Percentiles rank a stretch among this genome's conserved stretches.
These are phyloP conservation scores for Rhizomys pruinosus DNA, from an alignment of 2,113 vertebrate genomes.

Conservation along the genomic window DNA sequence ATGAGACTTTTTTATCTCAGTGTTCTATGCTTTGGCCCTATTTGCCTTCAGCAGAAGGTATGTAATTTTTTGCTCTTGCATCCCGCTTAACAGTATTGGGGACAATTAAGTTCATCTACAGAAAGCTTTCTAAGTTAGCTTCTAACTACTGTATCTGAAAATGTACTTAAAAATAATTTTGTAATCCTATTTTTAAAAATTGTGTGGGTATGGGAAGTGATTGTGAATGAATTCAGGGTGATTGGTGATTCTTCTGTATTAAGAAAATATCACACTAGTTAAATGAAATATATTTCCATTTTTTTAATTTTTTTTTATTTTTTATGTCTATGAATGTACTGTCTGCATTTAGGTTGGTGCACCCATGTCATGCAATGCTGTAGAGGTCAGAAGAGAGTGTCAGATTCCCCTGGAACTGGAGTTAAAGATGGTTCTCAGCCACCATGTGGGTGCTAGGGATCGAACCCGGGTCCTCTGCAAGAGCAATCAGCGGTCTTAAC, in stretches of 20 bases:
- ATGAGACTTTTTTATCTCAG: neutral
- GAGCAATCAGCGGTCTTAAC: no score
- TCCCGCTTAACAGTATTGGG: neutral
- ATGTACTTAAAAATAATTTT: constrained; percentile 59
- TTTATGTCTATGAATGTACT: no score
- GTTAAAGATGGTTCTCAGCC: no score
- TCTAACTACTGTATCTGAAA: constrained; percentile 61
- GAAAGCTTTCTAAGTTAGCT: constrained; percentile 41
- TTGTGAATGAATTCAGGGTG: constrained; percentile 70
- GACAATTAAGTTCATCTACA: constrained; percentile 38
- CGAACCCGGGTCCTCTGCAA: no score
- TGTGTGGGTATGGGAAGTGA: constrained; percentile 65
- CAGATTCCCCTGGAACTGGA: no score
- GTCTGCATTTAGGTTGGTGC: no score
- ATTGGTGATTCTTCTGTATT: constrained; percentile 65
- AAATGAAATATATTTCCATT: constrained; percentile 22
- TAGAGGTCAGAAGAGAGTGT: no score
- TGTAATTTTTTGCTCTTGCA: neutral
- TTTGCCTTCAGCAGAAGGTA: neutral
- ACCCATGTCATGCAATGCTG: no score
- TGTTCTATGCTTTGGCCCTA: neutral
- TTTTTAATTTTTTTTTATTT: no score
- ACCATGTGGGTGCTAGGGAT: no score
- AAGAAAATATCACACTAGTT: constrained; percentile 55
- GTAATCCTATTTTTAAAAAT: constrained; percentile 66